Percentiles rank a stretch among this genome's conserved stretches.
phyloP scores from a whole-genome alignment of 2,797 vertebrate species.

The Paguma larvata region DNA sequence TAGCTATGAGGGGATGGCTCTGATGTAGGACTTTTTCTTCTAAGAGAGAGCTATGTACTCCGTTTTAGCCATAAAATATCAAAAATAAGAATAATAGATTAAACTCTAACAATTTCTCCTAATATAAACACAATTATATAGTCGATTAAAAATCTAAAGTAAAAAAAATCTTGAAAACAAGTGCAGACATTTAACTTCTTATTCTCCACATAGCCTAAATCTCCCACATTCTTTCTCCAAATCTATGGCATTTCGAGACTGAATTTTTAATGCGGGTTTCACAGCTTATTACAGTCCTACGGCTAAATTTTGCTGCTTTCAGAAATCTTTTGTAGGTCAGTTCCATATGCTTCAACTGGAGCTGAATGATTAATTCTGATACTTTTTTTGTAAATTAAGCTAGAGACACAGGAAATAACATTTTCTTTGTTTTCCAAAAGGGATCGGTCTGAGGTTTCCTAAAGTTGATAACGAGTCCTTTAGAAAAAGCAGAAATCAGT shows the following conservation, averaged over 20 bases:
- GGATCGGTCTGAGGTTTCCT: constrained; percentile 76
- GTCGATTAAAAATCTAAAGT: constrained; percentile 61
- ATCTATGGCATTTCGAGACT: constrained; percentile 29
- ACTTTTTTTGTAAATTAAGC: constrained; percentile 64
- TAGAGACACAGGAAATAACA: constrained; percentile 67
- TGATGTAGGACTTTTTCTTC: not conserved
- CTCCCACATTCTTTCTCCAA: constrained; percentile 52
- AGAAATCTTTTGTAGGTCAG: constrained; percentile 57
- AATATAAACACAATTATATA: constrained; percentile 37
- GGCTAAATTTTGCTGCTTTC: constrained; percentile 60
- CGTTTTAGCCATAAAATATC: not conserved
- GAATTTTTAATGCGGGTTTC: constrained; percentile 67
- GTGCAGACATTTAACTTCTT: constrained; percentile 12
- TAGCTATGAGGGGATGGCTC: too few relatives aligned
- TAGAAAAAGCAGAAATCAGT: constrained; percentile 80
- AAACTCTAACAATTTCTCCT: not conserved
- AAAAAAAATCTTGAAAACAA: constrained; percentile 60
- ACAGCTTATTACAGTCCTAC: not conserved
- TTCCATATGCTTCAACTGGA: constrained; percentile 62
- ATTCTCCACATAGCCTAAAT: constrained; percentile 29
- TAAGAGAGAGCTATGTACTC: not conserved
- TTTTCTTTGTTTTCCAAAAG: constrained; percentile 74
- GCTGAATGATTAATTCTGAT: constrained; percentile 71
- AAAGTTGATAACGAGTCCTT: constrained; percentile 75
- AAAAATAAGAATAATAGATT: constrained; percentile 69